Conservation (phyloP, 2,113 vertebrate genomes). For the Odocoileus hemionus region DNA sequence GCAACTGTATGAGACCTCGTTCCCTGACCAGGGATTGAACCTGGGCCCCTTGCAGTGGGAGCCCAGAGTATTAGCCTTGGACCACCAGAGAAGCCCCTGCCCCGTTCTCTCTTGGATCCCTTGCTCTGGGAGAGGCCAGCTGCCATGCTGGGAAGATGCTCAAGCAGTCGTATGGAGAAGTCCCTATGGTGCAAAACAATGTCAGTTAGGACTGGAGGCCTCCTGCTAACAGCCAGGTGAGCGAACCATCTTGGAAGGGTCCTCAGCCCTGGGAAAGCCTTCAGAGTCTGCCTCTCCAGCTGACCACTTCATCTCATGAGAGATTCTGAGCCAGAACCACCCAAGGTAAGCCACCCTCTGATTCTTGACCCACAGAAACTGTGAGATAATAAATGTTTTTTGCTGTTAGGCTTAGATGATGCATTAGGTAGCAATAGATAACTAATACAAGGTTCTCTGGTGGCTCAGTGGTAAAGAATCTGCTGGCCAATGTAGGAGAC, state of each 20-base stretch:
- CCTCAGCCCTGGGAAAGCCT: neutral
- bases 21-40: neutral
- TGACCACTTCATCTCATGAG: neutral
- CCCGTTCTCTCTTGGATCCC: neutral
- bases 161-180: neutral
- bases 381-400: neutral
- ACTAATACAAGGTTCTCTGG: neutral
- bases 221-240: neutral
- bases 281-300: neutral
- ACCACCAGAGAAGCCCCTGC: neutral
- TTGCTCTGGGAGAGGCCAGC: neutral
- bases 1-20: neutral
- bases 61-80: neutral
- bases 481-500: neutral
- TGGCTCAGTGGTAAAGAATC: neutral
- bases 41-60: neutral
- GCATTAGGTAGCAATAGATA: neutral
- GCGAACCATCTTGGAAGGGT: neutral
- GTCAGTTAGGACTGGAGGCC: neutral
- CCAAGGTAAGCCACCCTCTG: neutral
- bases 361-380: neutral
- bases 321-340: neutral
- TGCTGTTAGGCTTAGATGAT: neutral
- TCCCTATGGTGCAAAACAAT: neutral
- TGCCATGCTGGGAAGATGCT: neutral